Evolutionary conservation across 2,888 invertebrate genomes (phyloP), one percentile per base, ranked within the genome.

Genomic region (Neocrepidodera transversa): DNA sequence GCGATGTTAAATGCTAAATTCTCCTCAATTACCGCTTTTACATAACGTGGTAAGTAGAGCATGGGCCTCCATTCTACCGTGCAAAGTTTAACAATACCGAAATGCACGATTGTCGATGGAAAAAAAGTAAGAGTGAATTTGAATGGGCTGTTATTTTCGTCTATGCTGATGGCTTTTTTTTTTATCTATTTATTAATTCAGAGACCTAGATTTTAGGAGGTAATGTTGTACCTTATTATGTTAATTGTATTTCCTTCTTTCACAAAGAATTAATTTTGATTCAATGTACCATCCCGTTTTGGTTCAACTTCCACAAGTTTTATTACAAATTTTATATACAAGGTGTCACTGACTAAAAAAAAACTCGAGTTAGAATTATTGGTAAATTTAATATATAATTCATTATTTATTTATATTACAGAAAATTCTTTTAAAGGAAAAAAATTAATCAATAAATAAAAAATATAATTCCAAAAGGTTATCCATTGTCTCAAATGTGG

Each of bases 11-110:
- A 74, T 72, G 73, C 74, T 71, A 74, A 77, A 77, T 77, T 77
- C 75, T 76, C n/a, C 78, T 76, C 76, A 77, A 78, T 78, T 77
- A 77, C 72, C 71, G 71, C 71, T 65, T 76, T 78, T 78, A 78
- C 78, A 75, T 76, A 76, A 77, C 52, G 62, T 50, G 64, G 74
- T 77, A 78, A 78, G 76, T 78, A 78, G 78, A 78, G 78, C 78
- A 76, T 77, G 76, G 69, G 73, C 70, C 70, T 68, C 73, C 76
- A 76, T 66, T 73, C 69, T 76, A 76, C 70, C 76, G 74, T 76
- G 74, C 70, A 64, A 64, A 64, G 54, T 61, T 63, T 65, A 70
- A 68, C 69, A 68, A 69, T 68, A 67, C 66, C 63, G 54, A 54
- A 63, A 53, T 53, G 53, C 58, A 58, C 58, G 58, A 58, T 38